phyloP scores from a whole-genome alignment of 1,140 invertebrate species.

The Asobara japonica region DNA sequence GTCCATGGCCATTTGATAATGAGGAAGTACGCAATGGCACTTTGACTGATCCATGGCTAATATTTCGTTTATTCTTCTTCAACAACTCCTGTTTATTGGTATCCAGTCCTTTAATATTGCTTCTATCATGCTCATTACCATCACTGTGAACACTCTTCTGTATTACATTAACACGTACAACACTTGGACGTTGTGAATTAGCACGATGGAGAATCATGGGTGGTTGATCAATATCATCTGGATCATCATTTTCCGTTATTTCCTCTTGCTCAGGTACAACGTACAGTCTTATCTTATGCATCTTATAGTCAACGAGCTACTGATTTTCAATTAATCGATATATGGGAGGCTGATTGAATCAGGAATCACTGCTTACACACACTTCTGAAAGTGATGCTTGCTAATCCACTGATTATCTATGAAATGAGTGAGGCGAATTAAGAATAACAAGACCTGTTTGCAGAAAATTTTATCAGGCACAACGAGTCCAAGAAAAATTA shows the following conservation, averaged over 20 bases:
- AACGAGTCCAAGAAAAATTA: too few relatives aligned
- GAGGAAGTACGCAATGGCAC: constrained; percentile 24
- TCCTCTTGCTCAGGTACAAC: constrained; percentile 52
- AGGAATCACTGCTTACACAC: background rate
- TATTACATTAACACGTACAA: constrained; percentile 39
- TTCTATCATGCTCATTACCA: background rate
- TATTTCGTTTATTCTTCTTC: background rate
- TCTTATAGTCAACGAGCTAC: constrained; percentile 19
- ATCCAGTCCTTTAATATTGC: background rate
- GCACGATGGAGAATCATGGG: constrained; percentile 42
- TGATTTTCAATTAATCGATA: background rate
- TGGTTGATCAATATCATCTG: constrained; percentile 39
- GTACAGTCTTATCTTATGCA: constrained; percentile 54
- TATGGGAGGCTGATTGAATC: background rate
- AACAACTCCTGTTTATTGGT: constrained; percentile 8
- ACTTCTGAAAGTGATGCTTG: background rate
- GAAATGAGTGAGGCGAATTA: background rate
- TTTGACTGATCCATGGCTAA: background rate
- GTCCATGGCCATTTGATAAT: constrained; percentile 38
- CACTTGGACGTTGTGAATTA: constrained; percentile 45
- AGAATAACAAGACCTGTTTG: background rate
- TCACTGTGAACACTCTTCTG: constrained; percentile 32
- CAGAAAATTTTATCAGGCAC: background rate
- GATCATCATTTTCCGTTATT: constrained; percentile 39
- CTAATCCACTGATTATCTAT: background rate